Evolutionary conservation across 1,140 invertebrate genomes (phyloP), one percentile per base, ranked within the genome.

Genomic region (Drosophila funebris): DNA sequence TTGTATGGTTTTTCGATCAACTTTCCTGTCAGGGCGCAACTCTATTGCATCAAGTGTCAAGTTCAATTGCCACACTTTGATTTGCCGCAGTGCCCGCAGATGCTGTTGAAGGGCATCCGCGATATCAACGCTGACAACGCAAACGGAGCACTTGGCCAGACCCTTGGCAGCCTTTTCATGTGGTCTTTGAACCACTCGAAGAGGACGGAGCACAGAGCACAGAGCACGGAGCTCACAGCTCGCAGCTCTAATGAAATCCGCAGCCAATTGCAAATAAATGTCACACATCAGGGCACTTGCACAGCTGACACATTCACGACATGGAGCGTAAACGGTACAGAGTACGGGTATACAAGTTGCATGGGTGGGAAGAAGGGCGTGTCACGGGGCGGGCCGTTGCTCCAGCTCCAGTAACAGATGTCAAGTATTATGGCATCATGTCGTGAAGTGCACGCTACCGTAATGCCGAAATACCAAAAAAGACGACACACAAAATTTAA

Each of bases 191-290:
- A 57, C 20, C 70, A 52, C 39, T 70, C 36, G 22, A 33, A 29
- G 29, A 3, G n/a, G n/a, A n/a, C n/a, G n/a, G n/a, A n/a, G n/a
- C n/a, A n/a, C n/a, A n/a, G 11, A 9, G 29, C 29, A 3, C 24
- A 3, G 6, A 27, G 24, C 24, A 8, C 29, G 7, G 29, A 31
- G n/a, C 3, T 13, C 9, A 4, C 3, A 36, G 33, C 33, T 13
- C 33, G 33, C 11, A 39, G 36, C 62, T 72, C 62, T 72, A 72
- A 69, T 70, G 57, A 69, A 74, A 82, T 70, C 74, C 78, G 43
- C 73, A 77, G 43, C 61, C 78, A 75, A 82, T 87, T 78, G 82
- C 82, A 73, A 88, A 78, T 78, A 88, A 88, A 66, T 82, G 82
- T 76, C 83, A 68, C 44, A 76, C 77, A 64, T 64, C 73, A 52